phyloP scores from a whole-genome alignment of 2,888 invertebrate species.

The Venustoraphidia nigricollis region DNA sequence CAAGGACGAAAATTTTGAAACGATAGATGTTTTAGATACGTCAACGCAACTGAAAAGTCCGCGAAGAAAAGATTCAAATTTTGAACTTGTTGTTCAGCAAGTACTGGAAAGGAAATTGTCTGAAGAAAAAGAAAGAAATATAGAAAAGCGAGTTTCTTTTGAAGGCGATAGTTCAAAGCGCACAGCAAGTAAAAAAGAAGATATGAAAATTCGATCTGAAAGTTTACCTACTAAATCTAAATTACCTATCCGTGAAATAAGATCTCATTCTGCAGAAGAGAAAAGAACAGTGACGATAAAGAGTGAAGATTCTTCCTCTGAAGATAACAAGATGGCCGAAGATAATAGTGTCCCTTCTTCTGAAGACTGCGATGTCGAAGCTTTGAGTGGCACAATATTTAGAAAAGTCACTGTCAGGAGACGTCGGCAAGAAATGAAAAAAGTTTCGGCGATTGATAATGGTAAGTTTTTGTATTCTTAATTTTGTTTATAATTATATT shows the following conservation, averaged over 20 bases:
- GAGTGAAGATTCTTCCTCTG: not conserved
- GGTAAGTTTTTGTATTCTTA: conserved; percentile 18
- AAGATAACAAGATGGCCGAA: conserved; percentile 1
- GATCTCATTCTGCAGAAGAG: not conserved
- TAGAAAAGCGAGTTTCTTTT: conserved; percentile 10
- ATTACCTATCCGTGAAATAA: conserved; percentile 6
- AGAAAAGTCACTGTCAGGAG: conserved; percentile 46
- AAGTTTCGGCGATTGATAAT: conserved; percentile 25
- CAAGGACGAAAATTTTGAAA: conserved; percentile 8
- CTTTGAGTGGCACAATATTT: conserved; percentile 45
- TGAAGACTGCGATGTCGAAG: conserved; percentile 33
- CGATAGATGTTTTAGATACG: conserved; percentile 1
- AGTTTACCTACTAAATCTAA: conserved; percentile 5
- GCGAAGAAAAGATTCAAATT: not conserved
- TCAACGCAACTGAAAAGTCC: not conserved
- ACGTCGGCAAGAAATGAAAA: conserved; percentile 30
- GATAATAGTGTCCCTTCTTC: not conserved
- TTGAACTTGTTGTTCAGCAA: conserved; percentile 3
- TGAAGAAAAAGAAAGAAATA: conserved; percentile 1
- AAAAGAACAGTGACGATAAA: not conserved
- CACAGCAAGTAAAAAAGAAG: conserved; percentile 1
- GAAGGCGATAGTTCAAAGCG: conserved; percentile 6
- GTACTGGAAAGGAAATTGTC: conserved; percentile 3
- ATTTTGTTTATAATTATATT: too few relatives aligned
- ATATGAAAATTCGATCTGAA: conserved; percentile 2